Evolutionary conservation across 2,113 vertebrate species (phyloP).

Genomic region (Dolichallabes microphthalmus): DNA sequence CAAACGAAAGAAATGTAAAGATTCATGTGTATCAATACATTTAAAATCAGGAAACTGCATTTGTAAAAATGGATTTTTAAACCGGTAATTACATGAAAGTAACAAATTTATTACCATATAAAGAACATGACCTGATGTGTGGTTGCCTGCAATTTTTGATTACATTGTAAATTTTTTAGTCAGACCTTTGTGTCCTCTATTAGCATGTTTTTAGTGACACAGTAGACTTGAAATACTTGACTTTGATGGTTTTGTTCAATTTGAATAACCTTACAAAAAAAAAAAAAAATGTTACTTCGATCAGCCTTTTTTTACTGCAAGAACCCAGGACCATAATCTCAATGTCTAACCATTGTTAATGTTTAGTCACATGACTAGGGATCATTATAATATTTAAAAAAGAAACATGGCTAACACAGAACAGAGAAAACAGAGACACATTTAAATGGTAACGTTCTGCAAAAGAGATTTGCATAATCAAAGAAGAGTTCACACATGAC

Average conservation of each 20-base stretch:
- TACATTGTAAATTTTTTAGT: neutral
- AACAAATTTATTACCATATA: neutral
- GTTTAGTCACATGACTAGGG: no score
- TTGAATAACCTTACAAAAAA: slow-evolving; percentile 29
- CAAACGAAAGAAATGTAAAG: neutral
- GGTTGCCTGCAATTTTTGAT: neutral
- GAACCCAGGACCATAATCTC: neutral
- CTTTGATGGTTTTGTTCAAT: slow-evolving; percentile 19
- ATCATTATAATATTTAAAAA: no score
- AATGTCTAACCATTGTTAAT: neutral
- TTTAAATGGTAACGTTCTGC: no score
- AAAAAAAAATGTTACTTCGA: neutral
- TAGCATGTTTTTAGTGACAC: neutral
- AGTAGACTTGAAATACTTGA: neutral
- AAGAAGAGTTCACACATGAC: no score
- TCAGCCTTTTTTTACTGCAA: neutral
- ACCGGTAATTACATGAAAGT: neutral
- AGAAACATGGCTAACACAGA: no score
- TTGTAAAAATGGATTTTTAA: neutral
- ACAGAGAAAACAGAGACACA: no score
- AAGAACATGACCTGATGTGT: neutral
- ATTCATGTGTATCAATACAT: neutral
- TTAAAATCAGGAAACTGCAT: neutral
- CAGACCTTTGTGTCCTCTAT: neutral
- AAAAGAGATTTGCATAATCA: no score